Conservation (phyloP, 2,113 vertebrate genomes). For the Varanus komodoensis region DNA sequence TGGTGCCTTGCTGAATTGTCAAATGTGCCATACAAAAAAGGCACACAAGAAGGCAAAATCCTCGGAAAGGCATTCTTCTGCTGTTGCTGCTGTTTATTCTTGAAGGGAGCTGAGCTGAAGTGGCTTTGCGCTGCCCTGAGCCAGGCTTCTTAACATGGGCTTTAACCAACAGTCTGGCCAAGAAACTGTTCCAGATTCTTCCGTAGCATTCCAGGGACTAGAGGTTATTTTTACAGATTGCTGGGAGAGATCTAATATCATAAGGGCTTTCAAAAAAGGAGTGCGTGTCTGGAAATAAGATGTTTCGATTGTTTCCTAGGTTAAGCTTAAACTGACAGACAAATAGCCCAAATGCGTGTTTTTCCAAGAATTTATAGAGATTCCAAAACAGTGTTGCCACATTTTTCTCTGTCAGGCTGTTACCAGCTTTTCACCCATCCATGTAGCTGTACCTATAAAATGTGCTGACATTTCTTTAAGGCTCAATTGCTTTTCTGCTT, state of each 20-base stretch:
- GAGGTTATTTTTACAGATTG: slow-evolving; percentile 52
- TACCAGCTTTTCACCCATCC: background rate
- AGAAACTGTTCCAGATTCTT: slow-evolving; percentile 62
- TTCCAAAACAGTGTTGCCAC: background rate
- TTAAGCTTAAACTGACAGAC: background rate
- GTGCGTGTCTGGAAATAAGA: slow-evolving; percentile 27
- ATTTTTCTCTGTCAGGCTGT: background rate
- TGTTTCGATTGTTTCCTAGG: slow-evolving; percentile 19
- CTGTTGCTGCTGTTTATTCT: slow-evolving; percentile 3
- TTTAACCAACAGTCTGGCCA: slow-evolving; percentile 69
- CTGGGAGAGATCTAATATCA: slow-evolving; percentile 56
- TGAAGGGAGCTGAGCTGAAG: background rate
- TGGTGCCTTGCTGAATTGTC: slow-evolving; percentile 74
- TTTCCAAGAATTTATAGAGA: background rate
- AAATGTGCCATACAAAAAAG: slow-evolving; percentile 76
- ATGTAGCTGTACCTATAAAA: background rate
- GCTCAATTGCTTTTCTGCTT: background rate
- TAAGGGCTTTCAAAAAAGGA: background rate
- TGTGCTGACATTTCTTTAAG: background rate
- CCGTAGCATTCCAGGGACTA: slow-evolving; percentile 3
- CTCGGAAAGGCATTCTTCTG: slow-evolving; percentile 81
- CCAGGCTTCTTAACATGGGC: slow-evolving; percentile 35
- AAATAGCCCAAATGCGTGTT: background rate
- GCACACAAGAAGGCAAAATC: slow-evolving; percentile 80
- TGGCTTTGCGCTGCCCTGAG: background rate